phyloP scores from a whole-genome alignment of 2,113 vertebrate genomes.

The Mola mola region DNA sequence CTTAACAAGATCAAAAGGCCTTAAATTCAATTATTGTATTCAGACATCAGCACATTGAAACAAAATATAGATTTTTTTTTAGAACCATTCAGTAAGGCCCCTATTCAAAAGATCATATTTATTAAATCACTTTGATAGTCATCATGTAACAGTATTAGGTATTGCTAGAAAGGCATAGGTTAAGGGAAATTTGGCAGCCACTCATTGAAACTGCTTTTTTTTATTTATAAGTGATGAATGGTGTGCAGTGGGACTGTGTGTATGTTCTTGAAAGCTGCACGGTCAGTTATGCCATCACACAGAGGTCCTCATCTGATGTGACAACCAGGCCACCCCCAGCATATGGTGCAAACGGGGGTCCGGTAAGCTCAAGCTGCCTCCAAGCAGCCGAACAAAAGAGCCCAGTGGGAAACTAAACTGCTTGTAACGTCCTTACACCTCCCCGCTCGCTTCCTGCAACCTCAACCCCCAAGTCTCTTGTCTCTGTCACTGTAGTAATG shows the following conservation, averaged over 20 bases:
- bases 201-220: constrained; percentile 5
- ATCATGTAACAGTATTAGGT: too few species aligned
- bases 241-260: constrained; percentile 12
- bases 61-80: too few species aligned
- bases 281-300: constrained; percentile 62
- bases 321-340: constrained; percentile 52
- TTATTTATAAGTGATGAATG: constrained; percentile 2
- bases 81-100: not conserved
- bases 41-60: too few species aligned
- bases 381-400: constrained; percentile 68
- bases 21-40: too few species aligned
- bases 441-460: constrained; percentile 25
- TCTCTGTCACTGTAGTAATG: not conserved
- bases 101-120: not conserved
- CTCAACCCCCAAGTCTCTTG: not conserved
- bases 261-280: constrained; percentile 26
- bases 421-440: constrained; percentile 58
- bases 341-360: constrained; percentile 69
- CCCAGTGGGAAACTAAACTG: constrained; percentile 61
- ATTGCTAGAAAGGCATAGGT: too few species aligned
- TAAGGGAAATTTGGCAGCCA: too few species aligned
- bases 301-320: constrained; percentile 57
- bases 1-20: too few species aligned
- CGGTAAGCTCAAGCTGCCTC: constrained; percentile 55
- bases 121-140: too few species aligned